These are phyloP conservation scores for Tiliacea citrago DNA, from an alignment of 2,888 invertebrate species.

Conservation along the genomic window DNA sequence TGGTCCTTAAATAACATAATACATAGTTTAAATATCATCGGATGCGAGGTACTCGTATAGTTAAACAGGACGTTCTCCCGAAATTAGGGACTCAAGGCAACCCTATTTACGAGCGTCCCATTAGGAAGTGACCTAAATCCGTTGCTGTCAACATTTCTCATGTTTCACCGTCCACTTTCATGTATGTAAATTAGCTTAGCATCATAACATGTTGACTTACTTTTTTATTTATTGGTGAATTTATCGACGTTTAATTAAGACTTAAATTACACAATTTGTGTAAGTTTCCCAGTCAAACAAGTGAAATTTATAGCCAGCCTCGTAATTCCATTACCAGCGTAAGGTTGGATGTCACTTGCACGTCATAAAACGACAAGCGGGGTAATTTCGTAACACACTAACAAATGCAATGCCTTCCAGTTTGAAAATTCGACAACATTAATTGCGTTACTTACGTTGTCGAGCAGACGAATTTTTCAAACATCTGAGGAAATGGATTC, in stretches of 20 bases:
- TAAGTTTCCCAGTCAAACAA: background rate
- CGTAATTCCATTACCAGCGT: background rate
- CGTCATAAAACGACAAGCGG: background rate
- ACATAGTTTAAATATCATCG: constrained; percentile 49
- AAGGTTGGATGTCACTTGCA: too few relatives aligned
- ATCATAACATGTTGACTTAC: constrained; percentile 50
- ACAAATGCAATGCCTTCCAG: background rate
- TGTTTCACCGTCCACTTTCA: constrained; percentile 66
- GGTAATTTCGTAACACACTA: too few relatives aligned
- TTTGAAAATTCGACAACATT: background rate
- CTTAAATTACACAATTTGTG: background rate
- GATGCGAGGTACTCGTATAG: constrained; percentile 60
- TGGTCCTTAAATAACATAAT: constrained; percentile 29
- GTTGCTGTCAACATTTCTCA: constrained; percentile 74
- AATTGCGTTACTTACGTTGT: background rate
- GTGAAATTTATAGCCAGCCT: background rate
- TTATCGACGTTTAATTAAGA: constrained; percentile 9
- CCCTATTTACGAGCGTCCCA: constrained; percentile 72
- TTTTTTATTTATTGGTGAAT: constrained; percentile 40
- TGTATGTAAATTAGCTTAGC: constrained; percentile 66
- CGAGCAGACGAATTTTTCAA: background rate
- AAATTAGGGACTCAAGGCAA: constrained; percentile 72
- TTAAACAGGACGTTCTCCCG: constrained; percentile 70
- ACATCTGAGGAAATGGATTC: background rate
- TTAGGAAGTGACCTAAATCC: constrained; percentile 79